These are phyloP conservation scores for Spermophilus dauricus DNA, from an alignment of 2,113 vertebrate species.

Conservation along the genomic window DNA sequence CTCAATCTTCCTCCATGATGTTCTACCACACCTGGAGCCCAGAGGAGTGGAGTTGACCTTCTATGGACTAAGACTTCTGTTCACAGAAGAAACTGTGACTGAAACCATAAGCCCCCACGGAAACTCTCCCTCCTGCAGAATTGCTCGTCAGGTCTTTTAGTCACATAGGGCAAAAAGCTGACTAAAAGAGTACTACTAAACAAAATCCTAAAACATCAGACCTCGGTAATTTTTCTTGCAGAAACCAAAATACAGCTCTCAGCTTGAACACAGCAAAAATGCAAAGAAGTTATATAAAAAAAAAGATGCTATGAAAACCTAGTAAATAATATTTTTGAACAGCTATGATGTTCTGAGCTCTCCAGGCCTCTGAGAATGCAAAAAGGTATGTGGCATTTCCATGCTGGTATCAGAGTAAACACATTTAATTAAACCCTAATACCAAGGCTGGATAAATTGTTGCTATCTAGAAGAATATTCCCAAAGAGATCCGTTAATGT, in stretches of 20 bases:
- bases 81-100: no score
- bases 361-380: not conserved
- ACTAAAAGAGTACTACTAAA: not conserved
- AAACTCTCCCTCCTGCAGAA: no score
- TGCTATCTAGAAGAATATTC: conserved; percentile 50
- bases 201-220: not conserved
- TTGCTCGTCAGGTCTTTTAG: no score
- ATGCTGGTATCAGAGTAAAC: not conserved
- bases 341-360: not conserved
- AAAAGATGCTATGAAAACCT: not conserved
- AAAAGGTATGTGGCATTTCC: not conserved
- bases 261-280: not conserved
- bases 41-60: no score
- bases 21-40: no score
- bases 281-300: not conserved
- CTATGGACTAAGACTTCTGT: no score
- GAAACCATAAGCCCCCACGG: no score
- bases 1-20: no score
- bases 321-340: not conserved
- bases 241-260: not conserved
- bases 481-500: not conserved
- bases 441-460: not conserved
- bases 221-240: not conserved
- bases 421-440: conserved; percentile 53
- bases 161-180: no score